Conservation (phyloP, 2,797 vertebrate species). For the Muscicapa comitata region DNA sequence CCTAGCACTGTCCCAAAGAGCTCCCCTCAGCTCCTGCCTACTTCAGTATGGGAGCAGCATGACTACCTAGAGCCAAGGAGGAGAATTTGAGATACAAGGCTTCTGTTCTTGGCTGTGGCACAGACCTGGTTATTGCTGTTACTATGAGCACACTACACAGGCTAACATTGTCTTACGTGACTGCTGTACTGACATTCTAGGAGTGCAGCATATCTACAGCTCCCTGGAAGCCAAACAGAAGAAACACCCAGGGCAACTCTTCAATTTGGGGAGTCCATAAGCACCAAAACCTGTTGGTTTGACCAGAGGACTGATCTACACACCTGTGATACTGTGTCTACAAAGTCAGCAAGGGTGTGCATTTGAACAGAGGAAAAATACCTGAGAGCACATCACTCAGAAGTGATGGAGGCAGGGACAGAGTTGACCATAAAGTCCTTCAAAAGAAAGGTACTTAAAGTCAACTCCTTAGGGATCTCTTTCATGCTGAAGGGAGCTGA, state of each 20-base stretch:
- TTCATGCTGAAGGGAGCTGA: not conserved
- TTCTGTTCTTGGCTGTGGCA: not conserved
- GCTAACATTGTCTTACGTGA: not conserved
- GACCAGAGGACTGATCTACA: not conserved
- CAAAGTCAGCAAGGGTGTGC: not conserved
- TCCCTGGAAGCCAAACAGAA: not conserved
- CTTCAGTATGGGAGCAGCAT: not conserved
- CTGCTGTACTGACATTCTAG: not conserved
- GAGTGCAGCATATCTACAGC: not conserved
- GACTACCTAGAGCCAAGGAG: not conserved
- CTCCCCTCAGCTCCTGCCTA: not conserved
- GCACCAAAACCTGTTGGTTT: not conserved
- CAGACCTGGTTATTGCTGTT: not conserved
- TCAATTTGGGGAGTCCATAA: not conserved
- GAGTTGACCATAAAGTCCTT: not conserved
- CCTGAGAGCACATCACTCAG: not conserved
- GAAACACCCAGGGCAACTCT: not conserved
- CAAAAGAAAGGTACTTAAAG: not conserved
- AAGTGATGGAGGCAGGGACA: not conserved
- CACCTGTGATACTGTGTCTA: accelerated
- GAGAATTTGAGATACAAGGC: not conserved
- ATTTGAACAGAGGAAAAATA: not conserved
- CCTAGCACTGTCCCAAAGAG: not conserved
- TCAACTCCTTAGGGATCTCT: not conserved
- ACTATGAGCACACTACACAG: not conserved